A percentile compares a stretch with the other conserved stretches of the same genome.
phyloP scores from a whole-genome alignment of 2,113 vertebrate species.

The Cisticola juncidis region DNA sequence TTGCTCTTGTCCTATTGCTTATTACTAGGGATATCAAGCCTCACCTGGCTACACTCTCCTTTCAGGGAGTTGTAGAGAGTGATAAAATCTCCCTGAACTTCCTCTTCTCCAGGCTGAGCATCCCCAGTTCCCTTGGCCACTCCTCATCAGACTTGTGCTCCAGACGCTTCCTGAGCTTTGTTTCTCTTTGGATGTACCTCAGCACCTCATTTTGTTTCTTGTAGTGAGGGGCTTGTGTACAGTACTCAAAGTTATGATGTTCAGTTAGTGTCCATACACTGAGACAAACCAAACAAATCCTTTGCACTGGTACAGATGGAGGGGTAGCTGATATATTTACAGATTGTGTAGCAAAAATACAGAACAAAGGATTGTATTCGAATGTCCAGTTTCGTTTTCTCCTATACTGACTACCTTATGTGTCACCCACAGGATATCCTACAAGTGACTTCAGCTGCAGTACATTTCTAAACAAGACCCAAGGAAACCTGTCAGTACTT shows the following conservation, averaged over 20 bases:
- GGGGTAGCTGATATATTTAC: neutral
- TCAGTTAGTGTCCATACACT: neutral
- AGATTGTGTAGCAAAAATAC: neutral
- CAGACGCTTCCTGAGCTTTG: fast-evolving
- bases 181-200: fast-evolving
- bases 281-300: neutral
- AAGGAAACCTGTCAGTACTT: conserved; percentile 18
- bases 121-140: fast-evolving
- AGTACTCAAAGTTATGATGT: neutral
- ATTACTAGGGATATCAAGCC: neutral
- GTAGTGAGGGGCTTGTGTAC: neutral
- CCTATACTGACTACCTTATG: neutral
- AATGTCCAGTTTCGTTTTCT: neutral
- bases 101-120: neutral
- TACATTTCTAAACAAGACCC: neutral
- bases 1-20: fast-evolving
- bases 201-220: neutral
- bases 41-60: fast-evolving
- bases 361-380: neutral
- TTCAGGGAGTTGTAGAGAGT: neutral
- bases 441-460: neutral
- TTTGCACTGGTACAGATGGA: neutral
- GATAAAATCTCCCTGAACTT: neutral
- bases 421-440: conserved; percentile 32
- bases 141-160: neutral